Evolutionary conservation across 2,113 vertebrate species (phyloP), one percentile per base, ranked within the genome.

Genomic region (Stegostoma tigrinum): DNA sequence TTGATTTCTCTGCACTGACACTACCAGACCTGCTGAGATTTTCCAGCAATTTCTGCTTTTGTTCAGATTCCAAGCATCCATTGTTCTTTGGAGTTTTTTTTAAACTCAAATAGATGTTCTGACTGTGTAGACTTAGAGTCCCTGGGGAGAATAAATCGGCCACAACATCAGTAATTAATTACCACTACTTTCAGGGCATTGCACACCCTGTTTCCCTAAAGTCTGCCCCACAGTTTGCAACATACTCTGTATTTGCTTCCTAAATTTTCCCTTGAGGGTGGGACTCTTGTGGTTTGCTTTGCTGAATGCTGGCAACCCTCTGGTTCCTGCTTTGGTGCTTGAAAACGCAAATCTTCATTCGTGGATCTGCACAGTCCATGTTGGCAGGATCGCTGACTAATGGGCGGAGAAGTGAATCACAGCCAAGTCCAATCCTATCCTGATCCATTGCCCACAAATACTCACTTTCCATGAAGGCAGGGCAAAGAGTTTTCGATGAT

Each of bases 191-290:
- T 55, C 14, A 30, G 27, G 30, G 52, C 12, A 90, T 27, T 83
- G 3, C n/a, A 83, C 15, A 4, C 78, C 12, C 23, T 15, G 30
- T 61, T 61, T 61, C 52, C 48, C 61, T 12, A 90, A 61, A 55
- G 12, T 90, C 86, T 55, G 87, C 52, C 30, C 27, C 87, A 61
- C 52, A 91, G 87, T 91, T 91, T 91, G 52, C 55, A n/a, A n/a
- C 30, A 27, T 61, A 17, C 87, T 64, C 55, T 17, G 55, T 19
- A 6, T 64, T 64, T 91, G 15, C 52, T 91, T 91, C 34, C 55
- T 14, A n/a, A 17, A 64, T 64, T n/a, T 91, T n/a, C 87, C 34
- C 87, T 91, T 91, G 87, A 34, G 87, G 87, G 87, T 64, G 87
- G 87, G 87, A 61, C 30, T 64, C 87, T 64, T 64, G 87, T 91